Base-by-base conservation (phyloP, 2,797 vertebrate genomes). In the Protosalanx chinensis region DNA sequence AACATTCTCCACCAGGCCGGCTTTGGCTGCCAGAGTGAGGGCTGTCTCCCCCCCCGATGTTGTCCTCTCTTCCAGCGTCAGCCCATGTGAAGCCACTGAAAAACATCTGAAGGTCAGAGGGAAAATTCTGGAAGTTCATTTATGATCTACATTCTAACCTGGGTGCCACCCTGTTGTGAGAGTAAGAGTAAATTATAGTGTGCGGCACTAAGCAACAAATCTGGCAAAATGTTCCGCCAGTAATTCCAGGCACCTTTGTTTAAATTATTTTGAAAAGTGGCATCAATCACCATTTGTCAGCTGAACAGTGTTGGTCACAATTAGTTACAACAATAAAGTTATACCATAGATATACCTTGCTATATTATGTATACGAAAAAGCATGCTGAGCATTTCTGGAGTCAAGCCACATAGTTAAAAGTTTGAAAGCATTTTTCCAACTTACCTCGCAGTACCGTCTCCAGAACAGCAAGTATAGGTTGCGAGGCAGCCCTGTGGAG, bases 51-150 rank as follows among this genome's bases (percentile, higher is more conserved):
- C 93, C 56, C 88, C 91, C 41, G 65, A 68, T 0, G 76, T 74
- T 0, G 93, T 95, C 88, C 91, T 94, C 81, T 95, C 93, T 78
- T 96, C 93, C 88, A 94, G 92, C 10, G 79, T 86, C 56, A 92
- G 73, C 72, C 93, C 90, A 71, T 90, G 92, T 73, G 91, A 90
- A 27, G 90, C 85, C 79, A 82, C 77, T 79, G 33, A 62, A 75
- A 64, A 51, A 72, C 69, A 33, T 4, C 6, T 15, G 33, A 67
- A 70, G 65, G 67, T 77, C 74, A 71, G 0, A 12, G 0, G 18
- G 8, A 1, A 13, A 20, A 60, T 68, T 32, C 46, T 29, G 20
- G 37, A 29, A 5, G 46, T 53, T 67, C 63, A 51, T 20, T 3
- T 35, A 18, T 1, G 13, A 16, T n/a, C 10, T 33, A 63, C 92